A percentile compares a stretch with the other conserved stretches of the same genome.
phyloP scores from a whole-genome alignment of 1,140 invertebrate species.

The Lepidostoma basale region DNA sequence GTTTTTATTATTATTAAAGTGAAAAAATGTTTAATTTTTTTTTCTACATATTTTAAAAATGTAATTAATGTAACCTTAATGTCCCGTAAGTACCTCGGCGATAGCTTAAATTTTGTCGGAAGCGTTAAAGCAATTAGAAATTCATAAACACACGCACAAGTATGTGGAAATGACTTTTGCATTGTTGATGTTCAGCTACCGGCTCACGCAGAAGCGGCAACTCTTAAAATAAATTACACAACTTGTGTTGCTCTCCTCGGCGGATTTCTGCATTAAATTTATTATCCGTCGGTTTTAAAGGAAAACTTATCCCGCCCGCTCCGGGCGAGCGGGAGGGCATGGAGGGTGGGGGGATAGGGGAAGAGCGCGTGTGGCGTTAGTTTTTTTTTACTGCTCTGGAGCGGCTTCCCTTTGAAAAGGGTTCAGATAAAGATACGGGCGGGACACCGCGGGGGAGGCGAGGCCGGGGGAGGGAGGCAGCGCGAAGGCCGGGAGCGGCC shows the following conservation, averaged over 20 bases:
- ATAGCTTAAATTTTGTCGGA: no score
- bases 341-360: background rate
- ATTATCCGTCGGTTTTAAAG: slow-evolving; percentile 23
- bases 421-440: slow-evolving; percentile 22
- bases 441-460: background rate
- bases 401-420: slow-evolving; percentile 19
- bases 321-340: background rate
- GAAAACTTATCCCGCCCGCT: slow-evolving; percentile 10
- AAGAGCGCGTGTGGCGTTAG: slow-evolving; percentile 2
- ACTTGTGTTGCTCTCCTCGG: slow-evolving; percentile 17
- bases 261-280: slow-evolving; percentile 25
- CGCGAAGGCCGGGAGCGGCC: background rate
- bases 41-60: no score
- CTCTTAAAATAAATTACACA: slow-evolving; percentile 24
- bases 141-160: background rate
- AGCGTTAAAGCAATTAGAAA: no score
- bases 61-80: no score
- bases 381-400: slow-evolving; percentile 10
- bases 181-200: background rate
- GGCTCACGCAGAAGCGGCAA: background rate
- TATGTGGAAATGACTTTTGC: background rate
- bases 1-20: no score
- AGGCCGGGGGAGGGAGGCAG: background rate
- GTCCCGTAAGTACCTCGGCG: no score
- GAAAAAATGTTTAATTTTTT: no score